phyloP scores from a whole-genome alignment of 2,888 invertebrate genomes.

The Amphipyra tragopoginis region DNA sequence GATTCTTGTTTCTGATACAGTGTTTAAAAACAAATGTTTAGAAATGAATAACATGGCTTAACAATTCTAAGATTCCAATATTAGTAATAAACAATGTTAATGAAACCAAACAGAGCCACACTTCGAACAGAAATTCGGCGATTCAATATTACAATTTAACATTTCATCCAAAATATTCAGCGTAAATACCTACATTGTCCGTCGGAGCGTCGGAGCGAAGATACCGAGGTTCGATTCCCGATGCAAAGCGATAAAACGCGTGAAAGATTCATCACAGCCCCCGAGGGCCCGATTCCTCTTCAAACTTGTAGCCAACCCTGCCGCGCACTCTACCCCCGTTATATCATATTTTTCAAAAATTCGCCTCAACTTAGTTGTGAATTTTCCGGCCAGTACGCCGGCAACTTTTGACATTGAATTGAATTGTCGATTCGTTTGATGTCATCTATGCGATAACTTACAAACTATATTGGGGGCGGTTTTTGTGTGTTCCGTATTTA shows the following conservation, averaged over 20 bases:
- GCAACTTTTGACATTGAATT: constrained; percentile 78
- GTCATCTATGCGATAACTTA: constrained; percentile 61
- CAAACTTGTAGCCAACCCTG: constrained; percentile 81
- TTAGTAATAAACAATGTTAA: constrained; percentile 21
- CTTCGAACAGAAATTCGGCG: constrained; percentile 17
- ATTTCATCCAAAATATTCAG: constrained; percentile 48
- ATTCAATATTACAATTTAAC: constrained; percentile 54
- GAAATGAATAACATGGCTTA: too few species aligned
- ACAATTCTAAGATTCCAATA: background rate
- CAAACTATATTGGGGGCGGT: constrained; percentile 49
- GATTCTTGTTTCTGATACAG: too few species aligned
- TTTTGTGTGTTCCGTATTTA: constrained; percentile 47
- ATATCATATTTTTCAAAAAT: constrained; percentile 88
- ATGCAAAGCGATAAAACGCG: constrained; percentile 86
- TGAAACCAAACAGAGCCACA: constrained; percentile 32
- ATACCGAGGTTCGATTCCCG: constrained; percentile 81
- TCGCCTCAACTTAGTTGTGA: constrained; percentile 73
- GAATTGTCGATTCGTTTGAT: constrained; percentile 70
- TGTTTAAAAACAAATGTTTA: too few species aligned
- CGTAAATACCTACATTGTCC: constrained; percentile 55
- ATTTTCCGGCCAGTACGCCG: constrained; percentile 66
- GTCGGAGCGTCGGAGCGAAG: constrained; percentile 55
- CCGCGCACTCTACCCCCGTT: constrained; percentile 72
- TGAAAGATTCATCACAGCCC: constrained; percentile 87
- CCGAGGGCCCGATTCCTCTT: constrained; percentile 84